Evolutionary conservation across 1,140 invertebrate genomes (phyloP).

Genomic region (Amphibalanus amphitrite): DNA sequence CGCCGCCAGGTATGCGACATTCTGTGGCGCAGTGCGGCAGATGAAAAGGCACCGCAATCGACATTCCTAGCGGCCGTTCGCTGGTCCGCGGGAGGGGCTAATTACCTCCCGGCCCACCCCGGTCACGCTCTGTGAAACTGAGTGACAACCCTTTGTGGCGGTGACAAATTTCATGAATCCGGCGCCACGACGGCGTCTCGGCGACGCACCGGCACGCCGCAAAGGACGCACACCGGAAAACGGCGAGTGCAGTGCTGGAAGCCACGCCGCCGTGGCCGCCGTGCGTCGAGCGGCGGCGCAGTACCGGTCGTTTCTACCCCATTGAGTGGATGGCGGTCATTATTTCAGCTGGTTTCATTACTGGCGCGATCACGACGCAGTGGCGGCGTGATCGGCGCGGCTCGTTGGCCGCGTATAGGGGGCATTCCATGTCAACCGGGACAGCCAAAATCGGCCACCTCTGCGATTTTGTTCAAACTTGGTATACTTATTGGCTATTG

Average conservation of each 20-base stretch:
- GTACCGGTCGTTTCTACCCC: not conserved
- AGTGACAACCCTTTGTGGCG: not conserved
- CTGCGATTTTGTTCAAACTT: too few species aligned
- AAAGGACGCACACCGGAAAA: not conserved
- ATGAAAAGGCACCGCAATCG: not conserved
- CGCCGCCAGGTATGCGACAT: not conserved
- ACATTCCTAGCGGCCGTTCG: not conserved
- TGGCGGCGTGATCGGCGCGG: too few species aligned
- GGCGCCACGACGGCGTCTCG: too few species aligned
- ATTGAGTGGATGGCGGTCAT: not conserved
- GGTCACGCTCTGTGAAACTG: not conserved
- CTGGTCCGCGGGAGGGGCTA: not conserved
- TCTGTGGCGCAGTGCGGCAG: not conserved
- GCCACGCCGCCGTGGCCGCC: too few species aligned
- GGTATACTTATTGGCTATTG: too few species aligned
- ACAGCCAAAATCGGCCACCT: too few species aligned
- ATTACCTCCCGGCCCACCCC: not conserved
- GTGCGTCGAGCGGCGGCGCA: too few species aligned
- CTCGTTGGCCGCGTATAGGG: too few species aligned
- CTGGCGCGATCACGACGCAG: not conserved
- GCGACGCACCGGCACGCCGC: not conserved
- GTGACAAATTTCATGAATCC: not conserved
- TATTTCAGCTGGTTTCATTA: not conserved
- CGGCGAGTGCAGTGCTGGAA: not conserved
- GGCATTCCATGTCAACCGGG: too few species aligned